Base-by-base conservation (phyloP, 2,113 vertebrate genomes). In the Cyanocitta stelleri region DNA sequence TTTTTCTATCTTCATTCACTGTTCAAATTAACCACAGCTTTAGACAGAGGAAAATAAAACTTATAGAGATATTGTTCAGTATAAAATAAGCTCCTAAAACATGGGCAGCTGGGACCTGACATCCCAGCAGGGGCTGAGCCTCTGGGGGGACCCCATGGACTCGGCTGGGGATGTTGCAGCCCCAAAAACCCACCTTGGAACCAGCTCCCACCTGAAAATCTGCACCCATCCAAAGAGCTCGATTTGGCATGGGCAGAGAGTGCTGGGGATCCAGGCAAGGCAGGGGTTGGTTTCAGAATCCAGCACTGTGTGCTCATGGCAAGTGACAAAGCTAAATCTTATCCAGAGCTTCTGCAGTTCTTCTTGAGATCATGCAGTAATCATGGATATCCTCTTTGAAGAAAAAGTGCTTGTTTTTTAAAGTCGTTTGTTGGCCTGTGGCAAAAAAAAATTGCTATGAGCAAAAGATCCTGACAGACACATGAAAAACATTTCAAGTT, bases 391-490 rank as follows among this genome's bases (percentile, higher is more conserved):
- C 87, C 78, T 52, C 87, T 94, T 63, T 91, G 82, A 94, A 90
- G 87, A 61, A 85, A 91, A 91, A 94, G 10, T 71, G 48, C 39
- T 73, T 69, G 52, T 29, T 66, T 85, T 77, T 33, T 90, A 77
- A 96, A 96, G 44, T 35, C 0, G 0, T 83, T 87, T 84, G 51
- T 76, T 94, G 85, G 85, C 75, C 79, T 93, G 63, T 96, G 90
- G 90, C 81, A 78, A 93, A 90, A 90, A 71, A 29, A 43, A 51
- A 27, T 13, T 13, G 24, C 64, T 79, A 61, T 56, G 81, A 84
- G 79, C 74, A 93, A 96, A 95, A 94, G 87, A 83, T 93, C 71
- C 82, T 93, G 93, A 96, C 79, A 94, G 91, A 84, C 94, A 90
- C 72, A 88, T 86, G 83, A 97, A 68, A 96, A 95, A 84, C 30